Conservation (phyloP, 2,113 vertebrate genomes). For the Brachionichthys hirsutus region DNA sequence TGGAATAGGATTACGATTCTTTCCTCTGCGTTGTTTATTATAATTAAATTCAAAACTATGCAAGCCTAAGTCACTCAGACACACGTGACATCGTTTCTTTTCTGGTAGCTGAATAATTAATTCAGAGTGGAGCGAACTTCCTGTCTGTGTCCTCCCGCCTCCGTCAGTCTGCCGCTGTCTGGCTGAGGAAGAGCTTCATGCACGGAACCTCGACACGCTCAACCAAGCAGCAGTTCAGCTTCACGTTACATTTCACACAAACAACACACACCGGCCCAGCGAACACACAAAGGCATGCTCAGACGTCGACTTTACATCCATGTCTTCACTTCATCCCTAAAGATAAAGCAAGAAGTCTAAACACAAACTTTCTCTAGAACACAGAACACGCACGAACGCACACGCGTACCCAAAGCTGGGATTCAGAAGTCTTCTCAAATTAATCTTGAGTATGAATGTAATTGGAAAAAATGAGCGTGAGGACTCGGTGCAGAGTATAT, state of each 20-base stretch:
- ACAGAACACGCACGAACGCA: not conserved
- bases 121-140: conserved; percentile 1
- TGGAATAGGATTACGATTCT: not conserved
- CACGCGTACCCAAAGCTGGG: conserved; percentile 20
- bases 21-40: not conserved
- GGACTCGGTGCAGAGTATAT: no score
- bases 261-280: not conserved
- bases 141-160: conserved; percentile 7
- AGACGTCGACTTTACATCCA: conserved; percentile 34
- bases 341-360: not conserved
- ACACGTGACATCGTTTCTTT: not conserved
- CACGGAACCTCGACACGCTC: conserved; percentile 46
- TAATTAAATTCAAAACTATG: conserved; percentile 1
- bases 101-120: not conserved
- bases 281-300: not conserved
- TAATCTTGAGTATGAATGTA: conserved; percentile 40
- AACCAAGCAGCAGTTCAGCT: conserved; percentile 48
- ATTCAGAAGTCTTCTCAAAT: conserved; percentile 53
- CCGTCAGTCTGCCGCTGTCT: conserved; percentile 13
- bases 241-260: conserved; percentile 43
- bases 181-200: conserved; percentile 31
- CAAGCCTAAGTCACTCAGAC: not conserved
- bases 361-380: conserved; percentile 54
- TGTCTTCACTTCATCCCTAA: no score
- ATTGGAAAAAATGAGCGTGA: no score